Base-by-base conservation (phyloP, 1,140 invertebrate genomes). In the Cyclina sinensis region DNA sequence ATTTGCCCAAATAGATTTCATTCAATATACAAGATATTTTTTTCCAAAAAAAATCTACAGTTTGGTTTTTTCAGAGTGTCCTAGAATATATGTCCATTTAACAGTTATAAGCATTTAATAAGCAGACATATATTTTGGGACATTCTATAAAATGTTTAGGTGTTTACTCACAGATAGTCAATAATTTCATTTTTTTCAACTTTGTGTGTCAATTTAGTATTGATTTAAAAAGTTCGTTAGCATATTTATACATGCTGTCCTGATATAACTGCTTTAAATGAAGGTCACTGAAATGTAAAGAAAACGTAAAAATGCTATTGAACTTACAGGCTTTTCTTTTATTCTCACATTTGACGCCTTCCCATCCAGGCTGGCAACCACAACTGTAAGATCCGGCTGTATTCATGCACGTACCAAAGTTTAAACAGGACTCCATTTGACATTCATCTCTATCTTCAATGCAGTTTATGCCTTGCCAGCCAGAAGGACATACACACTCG, bases 251-350 rank as follows among this genome's bases (percentile, higher is more conserved):
- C 89, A 90, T 5, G 16, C 48, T 27, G 32, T n/a, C n/a, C n/a
- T n/a, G 21, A 85, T 84, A 14, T 57, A 0, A 18, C 37, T 57
- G 94, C 98, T 97, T 96, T 46, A 32, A 65, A 32, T 27, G 18
- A 62, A 88, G 90, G 18, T 89, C 86, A 57, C 90, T 51, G 0
- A 86, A 74, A 21, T 46, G 54, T 5, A 43, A 35, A 35, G 80
- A 73, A 82, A 89, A 91, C 2, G 30, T 24, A 16, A 54, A n/a
- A 98, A 93, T 99, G 99, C 11, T n/a, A 51, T 18, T 51, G 80
- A 30, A 74, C 85, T 21, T 62, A 7, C 12, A 12, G 4, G 37
- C 86, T 43, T 7, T 14, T 43, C 4, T 43, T 43, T 78, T 21
- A 7, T 48, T 46, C 12, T 39, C 46, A 83, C 89, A 90, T 7